Conservation (phyloP, 2,888 invertebrate species). For the Neocrepidodera transversa region DNA sequence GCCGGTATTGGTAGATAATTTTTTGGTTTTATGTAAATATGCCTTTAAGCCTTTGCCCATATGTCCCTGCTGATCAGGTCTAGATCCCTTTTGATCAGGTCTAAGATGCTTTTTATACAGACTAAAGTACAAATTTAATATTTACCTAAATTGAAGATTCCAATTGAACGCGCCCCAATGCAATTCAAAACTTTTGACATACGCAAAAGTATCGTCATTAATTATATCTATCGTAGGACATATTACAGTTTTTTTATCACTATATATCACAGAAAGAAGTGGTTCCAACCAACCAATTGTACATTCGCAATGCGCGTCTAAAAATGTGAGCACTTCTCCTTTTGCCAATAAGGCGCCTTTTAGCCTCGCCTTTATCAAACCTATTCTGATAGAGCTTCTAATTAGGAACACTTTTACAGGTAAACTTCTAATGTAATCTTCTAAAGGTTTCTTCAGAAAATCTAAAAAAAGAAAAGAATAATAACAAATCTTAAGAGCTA, state of each 20-base stretch:
- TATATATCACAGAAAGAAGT: constrained; percentile 64
- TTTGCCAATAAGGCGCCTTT: constrained; percentile 75
- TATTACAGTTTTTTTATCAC: constrained; percentile 71
- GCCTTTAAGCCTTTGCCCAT: too few relatives aligned
- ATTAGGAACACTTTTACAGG: constrained; percentile 70
- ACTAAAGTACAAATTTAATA: too few relatives aligned
- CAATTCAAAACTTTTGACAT: constrained; percentile 91
- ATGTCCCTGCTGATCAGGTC: too few relatives aligned
- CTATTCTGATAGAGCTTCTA: constrained; percentile 72
- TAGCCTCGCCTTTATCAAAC: constrained; percentile 83
- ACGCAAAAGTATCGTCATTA: constrained; percentile 94
- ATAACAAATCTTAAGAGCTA: not conserved
- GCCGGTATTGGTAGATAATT: too few relatives aligned
- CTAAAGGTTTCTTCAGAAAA: constrained; percentile 70
- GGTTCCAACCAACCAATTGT: constrained; percentile 74
- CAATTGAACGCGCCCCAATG: constrained; percentile 99
- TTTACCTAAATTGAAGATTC: constrained; percentile 89
- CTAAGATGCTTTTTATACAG: not conserved
- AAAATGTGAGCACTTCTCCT: constrained; percentile 84
- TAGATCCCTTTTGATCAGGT: too few relatives aligned
- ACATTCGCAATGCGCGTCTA: constrained; percentile 95
- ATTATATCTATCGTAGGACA: constrained; percentile 94
- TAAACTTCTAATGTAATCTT: constrained; percentile 70
- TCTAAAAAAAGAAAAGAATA: constrained; percentile 56
- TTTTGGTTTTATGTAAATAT: too few relatives aligned